Evolutionary conservation across 2,797 vertebrate species (phyloP).

Genomic region (Miichthys miiuy): DNA sequence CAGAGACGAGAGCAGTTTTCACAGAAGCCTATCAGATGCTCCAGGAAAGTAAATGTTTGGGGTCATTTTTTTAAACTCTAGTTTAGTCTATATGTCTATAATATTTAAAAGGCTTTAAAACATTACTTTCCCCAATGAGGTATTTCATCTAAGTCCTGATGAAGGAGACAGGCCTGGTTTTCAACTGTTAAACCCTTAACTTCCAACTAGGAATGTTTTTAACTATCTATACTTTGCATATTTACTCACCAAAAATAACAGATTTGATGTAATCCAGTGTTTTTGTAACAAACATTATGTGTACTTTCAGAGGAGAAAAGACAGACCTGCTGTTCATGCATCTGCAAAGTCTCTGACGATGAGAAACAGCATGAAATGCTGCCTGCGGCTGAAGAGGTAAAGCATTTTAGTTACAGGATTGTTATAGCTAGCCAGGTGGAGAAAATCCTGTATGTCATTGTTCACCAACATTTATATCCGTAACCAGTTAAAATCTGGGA

Average conservation of each 20-base stretch:
- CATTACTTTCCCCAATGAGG: too few species aligned
- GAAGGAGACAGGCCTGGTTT: too few species aligned
- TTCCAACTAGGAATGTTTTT: too few species aligned
- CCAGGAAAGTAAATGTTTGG: not conserved
- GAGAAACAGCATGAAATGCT: slow-evolving; percentile 54
- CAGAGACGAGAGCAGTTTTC: not conserved
- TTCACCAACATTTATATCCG: not conserved
- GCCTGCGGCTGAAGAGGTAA: slow-evolving; percentile 63
- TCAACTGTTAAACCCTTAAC: too few species aligned
- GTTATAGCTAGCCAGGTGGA: not conserved
- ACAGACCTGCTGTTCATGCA: slow-evolving; percentile 21
- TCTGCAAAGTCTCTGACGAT: slow-evolving; percentile 18
- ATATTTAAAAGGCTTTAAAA: not conserved
- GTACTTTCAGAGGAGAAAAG: slow-evolving; percentile 64
- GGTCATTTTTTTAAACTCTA: not conserved
- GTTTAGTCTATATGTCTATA: not conserved
- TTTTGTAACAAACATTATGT: slow-evolving; percentile 9
- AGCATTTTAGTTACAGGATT: not conserved
- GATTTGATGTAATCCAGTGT: not conserved
- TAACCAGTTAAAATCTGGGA: not conserved
- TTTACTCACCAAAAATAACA: not conserved
- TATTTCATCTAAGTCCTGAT: not conserved
- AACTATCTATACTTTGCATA: not conserved
- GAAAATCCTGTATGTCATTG: not conserved
- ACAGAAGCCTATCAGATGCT: not conserved